Evolutionary conservation across 1,140 invertebrate species (phyloP).

Genomic region (Amyelois transitella): DNA sequence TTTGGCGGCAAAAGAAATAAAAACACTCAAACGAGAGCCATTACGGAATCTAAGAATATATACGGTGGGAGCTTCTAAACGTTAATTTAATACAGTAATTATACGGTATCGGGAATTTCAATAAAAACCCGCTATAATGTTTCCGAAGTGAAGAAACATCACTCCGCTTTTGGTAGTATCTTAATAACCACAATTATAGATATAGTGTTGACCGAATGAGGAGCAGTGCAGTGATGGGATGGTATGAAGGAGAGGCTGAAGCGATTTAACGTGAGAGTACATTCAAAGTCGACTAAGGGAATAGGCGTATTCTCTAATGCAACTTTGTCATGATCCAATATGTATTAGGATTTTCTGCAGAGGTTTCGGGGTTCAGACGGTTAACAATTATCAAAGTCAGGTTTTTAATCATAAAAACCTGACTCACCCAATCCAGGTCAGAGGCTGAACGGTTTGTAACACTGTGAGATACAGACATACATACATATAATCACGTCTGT

Average conservation of each 20-base stretch:
- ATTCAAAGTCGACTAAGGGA: no score
- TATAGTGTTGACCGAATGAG: conserved; percentile 5
- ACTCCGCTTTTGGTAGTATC: conserved; percentile 18
- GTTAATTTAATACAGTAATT: conserved; percentile 4
- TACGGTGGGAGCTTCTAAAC: neutral
- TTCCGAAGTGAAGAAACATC: conserved; percentile 15
- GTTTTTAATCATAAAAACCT: no score
- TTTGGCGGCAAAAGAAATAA: neutral
- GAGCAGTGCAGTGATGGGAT: neutral
- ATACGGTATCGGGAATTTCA: neutral
- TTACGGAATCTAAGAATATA: neutral
- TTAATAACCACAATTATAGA: conserved; percentile 27
- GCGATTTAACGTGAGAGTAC: conserved; percentile 6
- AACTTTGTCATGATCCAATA: no score
- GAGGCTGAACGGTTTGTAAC: no score
- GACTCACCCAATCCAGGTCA: no score
- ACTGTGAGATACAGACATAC: no score
- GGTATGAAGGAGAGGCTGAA: conserved; percentile 8
- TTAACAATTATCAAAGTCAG: no score
- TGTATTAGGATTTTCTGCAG: no score
- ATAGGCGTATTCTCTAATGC: no score
- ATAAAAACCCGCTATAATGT: conserved; percentile 1
- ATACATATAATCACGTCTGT: no score
- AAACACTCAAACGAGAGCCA: neutral
- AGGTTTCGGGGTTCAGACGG: no score